Percentiles rank a stretch among this genome's conserved stretches.
phyloP scores from a whole-genome alignment of 2,113 vertebrate genomes.

The Camelus bactrianus region DNA sequence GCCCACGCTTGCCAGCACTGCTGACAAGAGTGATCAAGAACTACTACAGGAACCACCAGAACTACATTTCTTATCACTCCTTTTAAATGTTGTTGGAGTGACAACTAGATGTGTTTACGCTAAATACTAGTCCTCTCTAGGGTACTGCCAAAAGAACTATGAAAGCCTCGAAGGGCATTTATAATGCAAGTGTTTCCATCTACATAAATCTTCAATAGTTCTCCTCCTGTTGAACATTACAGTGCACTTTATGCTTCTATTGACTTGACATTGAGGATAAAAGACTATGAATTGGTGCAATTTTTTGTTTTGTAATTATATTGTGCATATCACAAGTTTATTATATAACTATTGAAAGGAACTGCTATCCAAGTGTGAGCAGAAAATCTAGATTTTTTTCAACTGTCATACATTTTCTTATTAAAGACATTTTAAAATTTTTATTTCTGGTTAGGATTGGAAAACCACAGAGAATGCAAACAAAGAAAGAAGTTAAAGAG shows the following conservation, averaged over 20 bases:
- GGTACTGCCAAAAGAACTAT: background rate
- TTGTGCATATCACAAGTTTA: background rate
- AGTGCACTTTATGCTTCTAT: background rate
- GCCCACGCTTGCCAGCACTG: background rate
- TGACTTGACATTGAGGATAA: background rate
- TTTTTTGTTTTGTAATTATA: background rate
- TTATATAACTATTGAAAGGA: background rate
- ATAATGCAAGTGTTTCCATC: background rate
- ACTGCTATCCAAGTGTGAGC: background rate
- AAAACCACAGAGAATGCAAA: constrained; percentile 1
- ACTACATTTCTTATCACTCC: background rate
- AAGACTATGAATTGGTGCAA: background rate
- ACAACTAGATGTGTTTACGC: background rate
- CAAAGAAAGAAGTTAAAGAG: background rate
- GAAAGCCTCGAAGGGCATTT: background rate
- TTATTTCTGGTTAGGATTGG: background rate
- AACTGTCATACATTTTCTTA: background rate
- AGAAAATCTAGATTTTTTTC: constrained; percentile 34
- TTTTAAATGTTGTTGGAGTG: background rate
- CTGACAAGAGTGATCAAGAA: background rate
- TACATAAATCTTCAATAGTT: background rate
- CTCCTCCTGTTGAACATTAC: background rate
- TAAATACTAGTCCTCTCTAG: background rate
- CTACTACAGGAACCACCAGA: background rate
- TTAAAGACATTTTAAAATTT: constrained; percentile 4